Evolutionary conservation across 1,140 invertebrate genomes (phyloP).

Genomic region (Scaptomyza hsui): DNA sequence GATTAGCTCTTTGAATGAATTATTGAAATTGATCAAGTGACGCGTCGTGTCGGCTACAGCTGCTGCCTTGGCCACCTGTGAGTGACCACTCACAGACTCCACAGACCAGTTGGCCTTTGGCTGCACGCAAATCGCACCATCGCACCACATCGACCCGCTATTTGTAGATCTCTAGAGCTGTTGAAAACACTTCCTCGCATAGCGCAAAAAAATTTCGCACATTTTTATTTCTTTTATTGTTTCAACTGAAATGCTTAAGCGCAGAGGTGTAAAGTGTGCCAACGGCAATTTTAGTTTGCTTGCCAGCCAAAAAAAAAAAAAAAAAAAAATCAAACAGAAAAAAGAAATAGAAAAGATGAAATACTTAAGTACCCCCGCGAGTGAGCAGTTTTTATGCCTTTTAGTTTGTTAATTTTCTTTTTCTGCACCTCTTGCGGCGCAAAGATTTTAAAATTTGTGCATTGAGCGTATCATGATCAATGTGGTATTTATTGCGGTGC

Average conservation of each 20-base stretch:
- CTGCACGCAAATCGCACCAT: slow-evolving; percentile 14
- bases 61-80: slow-evolving; percentile 54
- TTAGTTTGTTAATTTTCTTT: slow-evolving; percentile 73
- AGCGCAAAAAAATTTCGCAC: slow-evolving; percentile 47
- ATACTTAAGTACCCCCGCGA: slow-evolving; percentile 24
- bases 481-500: slow-evolving; percentile 32
- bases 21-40: slow-evolving; percentile 50
- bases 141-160: not conserved
- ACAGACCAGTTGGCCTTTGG: slow-evolving; percentile 36
- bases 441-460: slow-evolving; percentile 41
- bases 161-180: slow-evolving; percentile 38
- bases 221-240: slow-evolving; percentile 40
- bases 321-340: slow-evolving; percentile 17
- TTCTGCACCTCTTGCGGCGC: slow-evolving; percentile 52
- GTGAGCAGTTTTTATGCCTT: slow-evolving; percentile 52
- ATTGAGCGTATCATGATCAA: slow-evolving; percentile 41
- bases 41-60: slow-evolving; percentile 4
- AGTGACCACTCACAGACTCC: slow-evolving; percentile 12
- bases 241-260: slow-evolving; percentile 55
- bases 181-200: slow-evolving; percentile 72
- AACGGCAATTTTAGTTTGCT: slow-evolving; percentile 57
- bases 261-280: slow-evolving; percentile 73
- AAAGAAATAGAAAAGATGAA: slow-evolving; percentile 28
- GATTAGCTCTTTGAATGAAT: slow-evolving; percentile 49
- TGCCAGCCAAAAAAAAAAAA: slow-evolving; percentile 44